Conservation (phyloP, 2,797 vertebrate species). For the Acestrorhynchus altus region DNA sequence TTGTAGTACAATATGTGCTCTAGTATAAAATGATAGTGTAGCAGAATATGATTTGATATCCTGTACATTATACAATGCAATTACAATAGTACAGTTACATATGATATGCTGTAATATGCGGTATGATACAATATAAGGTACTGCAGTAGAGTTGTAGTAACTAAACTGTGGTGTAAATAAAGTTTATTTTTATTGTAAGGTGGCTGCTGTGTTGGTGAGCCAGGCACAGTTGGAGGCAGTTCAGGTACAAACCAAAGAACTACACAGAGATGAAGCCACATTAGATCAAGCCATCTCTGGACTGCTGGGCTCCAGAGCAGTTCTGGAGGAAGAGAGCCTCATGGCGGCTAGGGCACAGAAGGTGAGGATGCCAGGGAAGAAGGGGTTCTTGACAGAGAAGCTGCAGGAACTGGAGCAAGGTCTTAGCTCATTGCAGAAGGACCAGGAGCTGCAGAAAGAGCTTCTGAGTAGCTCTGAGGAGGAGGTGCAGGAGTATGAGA, state of each 20-base stretch:
- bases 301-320: slow-evolving; percentile 28
- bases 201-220: slow-evolving; percentile 80
- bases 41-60: too few species aligned
- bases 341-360: slow-evolving; percentile 56
- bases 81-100: too few species aligned
- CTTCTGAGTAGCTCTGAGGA: slow-evolving; percentile 82
- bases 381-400: slow-evolving; percentile 78
- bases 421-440: slow-evolving; percentile 75
- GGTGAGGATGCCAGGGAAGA: slow-evolving; percentile 59
- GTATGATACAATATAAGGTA: too few species aligned
- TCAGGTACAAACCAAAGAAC: slow-evolving; percentile 67
- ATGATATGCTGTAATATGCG: too few species aligned
- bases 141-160: too few species aligned
- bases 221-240: slow-evolving; percentile 86
- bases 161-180: background rate
- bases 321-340: background rate
- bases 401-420: slow-evolving; percentile 83
- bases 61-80: too few species aligned
- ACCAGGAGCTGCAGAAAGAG: slow-evolving; percentile 85
- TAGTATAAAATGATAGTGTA: too few species aligned
- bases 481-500: slow-evolving; percentile 85
- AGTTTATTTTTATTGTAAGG: background rate
- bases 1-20: too few species aligned
- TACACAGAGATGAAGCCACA: slow-evolving; percentile 5
- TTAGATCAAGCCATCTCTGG: slow-evolving; percentile 21